Base-by-base conservation (phyloP, 2,113 vertebrate genomes). In the Ochotona princeps region DNA sequence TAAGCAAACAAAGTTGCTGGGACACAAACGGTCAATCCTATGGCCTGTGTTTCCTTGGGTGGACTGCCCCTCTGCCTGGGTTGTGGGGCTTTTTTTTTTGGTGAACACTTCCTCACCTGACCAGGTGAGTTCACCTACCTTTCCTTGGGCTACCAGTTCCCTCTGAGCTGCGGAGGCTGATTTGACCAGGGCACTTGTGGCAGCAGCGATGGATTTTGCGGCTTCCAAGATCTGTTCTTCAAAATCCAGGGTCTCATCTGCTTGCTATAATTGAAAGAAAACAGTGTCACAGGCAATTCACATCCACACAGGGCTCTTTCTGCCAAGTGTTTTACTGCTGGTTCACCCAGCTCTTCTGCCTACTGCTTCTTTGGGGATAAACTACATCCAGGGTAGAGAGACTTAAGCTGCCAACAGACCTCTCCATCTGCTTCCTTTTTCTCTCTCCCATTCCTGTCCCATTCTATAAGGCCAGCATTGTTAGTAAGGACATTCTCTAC, bases 161-260 rank as follows among this genome's bases (percentile, higher is more conserved):
- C 99, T 98, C 97, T 99, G 99, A 86, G 99, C 99, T 12, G 99
- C 99, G 0, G 99, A 99, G 30, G 99, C 99, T 0, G 99, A 99
- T 96, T 99, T 99, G 95, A 99, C 99, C 7, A 99, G 98, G 85
- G 99, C 99, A 44, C 99, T 99, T 51, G 99, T 99, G 67, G 99
- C 99, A 44, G 99, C 99, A 67, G 99, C 99, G 87, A 99, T 99
- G 96, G 99, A 99, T 87, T 99, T 99, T 51, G 99, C 99, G 47
- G 99, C 99, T 97, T 99, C 99, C 89, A 99, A 98, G 96, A 99
- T 99, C 98, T 99, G 99, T 96, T 99, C 99, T 97, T 99, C 99
- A 91, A 99, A 99, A 97, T 99, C 99, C 98, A 99, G 98, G 4
- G 98, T 99, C 97, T 99, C 99, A 81, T 99, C 99, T 20, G 99